Percentiles rank a stretch among this genome's conserved stretches.
Evolutionary conservation across 2,113 vertebrate species (phyloP).

Genomic region (Heterotis niloticus): DNA sequence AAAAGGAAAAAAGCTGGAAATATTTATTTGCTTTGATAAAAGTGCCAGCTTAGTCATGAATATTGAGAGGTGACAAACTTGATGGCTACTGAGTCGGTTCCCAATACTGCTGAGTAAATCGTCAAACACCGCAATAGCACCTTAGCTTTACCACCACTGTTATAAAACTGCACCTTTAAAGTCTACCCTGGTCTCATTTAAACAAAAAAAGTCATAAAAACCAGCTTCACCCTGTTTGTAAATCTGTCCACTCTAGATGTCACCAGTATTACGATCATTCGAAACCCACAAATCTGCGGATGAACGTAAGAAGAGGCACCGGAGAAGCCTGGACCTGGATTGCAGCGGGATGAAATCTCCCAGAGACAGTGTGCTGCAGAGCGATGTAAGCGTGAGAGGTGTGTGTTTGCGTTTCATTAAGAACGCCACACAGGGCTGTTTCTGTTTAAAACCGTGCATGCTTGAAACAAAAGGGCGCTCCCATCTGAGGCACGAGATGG

Average conservation of each 20-base stretch:
- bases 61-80: too few relatives aligned
- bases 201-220: background rate
- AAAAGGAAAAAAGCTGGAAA: too few relatives aligned
- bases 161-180: constrained; percentile 23
- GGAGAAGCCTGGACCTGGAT: constrained; percentile 25
- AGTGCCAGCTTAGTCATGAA: too few relatives aligned
- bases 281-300: background rate
- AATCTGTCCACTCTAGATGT: too few relatives aligned
- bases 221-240: too few relatives aligned
- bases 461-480: constrained; percentile 54
- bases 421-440: constrained; percentile 63
- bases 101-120: background rate
- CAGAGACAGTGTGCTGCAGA: constrained; percentile 30
- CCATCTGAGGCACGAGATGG: constrained; percentile 54
- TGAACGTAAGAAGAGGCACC: background rate
- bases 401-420: constrained; percentile 50
- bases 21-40: too few relatives aligned
- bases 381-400: constrained; percentile 42
- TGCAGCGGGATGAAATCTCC: background rate
- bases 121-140: background rate
- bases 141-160: constrained; percentile 1
- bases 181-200: background rate
- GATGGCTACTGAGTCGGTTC: too few relatives aligned
- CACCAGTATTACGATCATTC: background rate
- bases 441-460: constrained; percentile 56